Evolutionary conservation across 2,797 vertebrate species (phyloP), one percentile per base, ranked within the genome.

Genomic region (Parotocinclus haroldoi): DNA sequence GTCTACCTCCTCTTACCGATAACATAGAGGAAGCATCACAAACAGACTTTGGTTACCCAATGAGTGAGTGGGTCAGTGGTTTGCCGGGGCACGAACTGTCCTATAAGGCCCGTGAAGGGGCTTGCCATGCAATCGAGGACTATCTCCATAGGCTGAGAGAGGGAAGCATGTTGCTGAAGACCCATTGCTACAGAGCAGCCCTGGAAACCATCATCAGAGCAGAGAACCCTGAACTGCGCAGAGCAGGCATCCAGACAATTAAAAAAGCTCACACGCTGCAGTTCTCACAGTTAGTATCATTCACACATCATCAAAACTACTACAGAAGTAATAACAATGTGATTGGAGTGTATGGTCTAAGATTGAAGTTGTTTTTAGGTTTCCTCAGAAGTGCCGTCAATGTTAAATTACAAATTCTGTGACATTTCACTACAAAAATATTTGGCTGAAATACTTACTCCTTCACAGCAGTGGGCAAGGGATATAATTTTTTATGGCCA

Each of bases 111-210:
- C 85, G 93, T 48, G 96, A 99, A 70, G 92, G 86, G 0, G 94
- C 94, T 0, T 99, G 96, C 76, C 96, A 98, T 0, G 95, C 96
- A 0, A 11, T 91, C 1, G 95, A 98, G 82, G 94, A 93, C 17
- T 96, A 93, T 0, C 12, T 76, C 0, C 76, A 54, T 4, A 81
- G 94, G 70, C 85, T 98, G 3, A 71, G 76, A 2, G 69, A 70
- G n/a, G 80, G 80, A 1, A 86, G 86, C 4, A 17, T 68, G 1
- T 52, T 83, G 12, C 83, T 98, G 0, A 85, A 82, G 7, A 80
- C 82, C 0, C 96, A 98, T 82, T 94, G 93, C 80, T 95, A 96
- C 82, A 87, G 96, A 0, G 96, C 95, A 0, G 80, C 66, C 1
- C 83, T 99, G 53, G 96, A 99, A 89, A 88, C 79, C 0, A 80